Conservation (phyloP, 2,888 invertebrate genomes). For the Tinea trinotella region DNA sequence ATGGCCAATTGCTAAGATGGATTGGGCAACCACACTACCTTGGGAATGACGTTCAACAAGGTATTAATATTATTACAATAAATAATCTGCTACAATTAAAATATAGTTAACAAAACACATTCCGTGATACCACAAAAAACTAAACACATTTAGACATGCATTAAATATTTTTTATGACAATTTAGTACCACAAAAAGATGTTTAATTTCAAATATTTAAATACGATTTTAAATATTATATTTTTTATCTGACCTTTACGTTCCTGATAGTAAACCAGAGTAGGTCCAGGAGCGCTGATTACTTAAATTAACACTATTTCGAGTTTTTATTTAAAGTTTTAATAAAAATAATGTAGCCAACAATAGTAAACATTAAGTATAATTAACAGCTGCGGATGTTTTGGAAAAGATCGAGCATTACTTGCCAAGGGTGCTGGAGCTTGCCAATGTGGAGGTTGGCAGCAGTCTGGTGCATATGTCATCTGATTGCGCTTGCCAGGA, state of each 20-base stretch:
- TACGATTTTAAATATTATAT: too few species aligned
- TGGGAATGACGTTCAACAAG: slow-evolving; percentile 73
- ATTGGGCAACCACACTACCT: slow-evolving; percentile 81
- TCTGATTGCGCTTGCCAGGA: slow-evolving; percentile 72
- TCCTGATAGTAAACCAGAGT: not conserved
- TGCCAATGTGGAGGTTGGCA: slow-evolving; percentile 73
- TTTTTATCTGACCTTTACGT: too few species aligned
- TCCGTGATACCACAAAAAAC: not conserved
- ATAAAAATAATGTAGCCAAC: too few species aligned
- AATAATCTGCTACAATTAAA: too few species aligned
- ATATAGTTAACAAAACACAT: too few species aligned
- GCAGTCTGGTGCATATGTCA: slow-evolving; percentile 69
- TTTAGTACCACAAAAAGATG: too few species aligned
- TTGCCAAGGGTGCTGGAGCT: slow-evolving; percentile 66
- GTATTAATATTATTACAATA: too few species aligned
- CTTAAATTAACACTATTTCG: not conserved
- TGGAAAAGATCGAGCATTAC: slow-evolving; percentile 74
- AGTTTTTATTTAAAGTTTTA: not conserved
- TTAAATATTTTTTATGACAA: too few species aligned
- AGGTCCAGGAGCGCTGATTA: too few species aligned
- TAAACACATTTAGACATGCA: too few species aligned
- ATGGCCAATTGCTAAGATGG: slow-evolving; percentile 77
- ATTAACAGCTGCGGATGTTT: slow-evolving; percentile 59
- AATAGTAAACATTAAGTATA: too few species aligned
- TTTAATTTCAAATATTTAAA: too few species aligned